Base-by-base conservation (phyloP, 2,888 invertebrate genomes). In the Ormyrus nitidulus region DNA sequence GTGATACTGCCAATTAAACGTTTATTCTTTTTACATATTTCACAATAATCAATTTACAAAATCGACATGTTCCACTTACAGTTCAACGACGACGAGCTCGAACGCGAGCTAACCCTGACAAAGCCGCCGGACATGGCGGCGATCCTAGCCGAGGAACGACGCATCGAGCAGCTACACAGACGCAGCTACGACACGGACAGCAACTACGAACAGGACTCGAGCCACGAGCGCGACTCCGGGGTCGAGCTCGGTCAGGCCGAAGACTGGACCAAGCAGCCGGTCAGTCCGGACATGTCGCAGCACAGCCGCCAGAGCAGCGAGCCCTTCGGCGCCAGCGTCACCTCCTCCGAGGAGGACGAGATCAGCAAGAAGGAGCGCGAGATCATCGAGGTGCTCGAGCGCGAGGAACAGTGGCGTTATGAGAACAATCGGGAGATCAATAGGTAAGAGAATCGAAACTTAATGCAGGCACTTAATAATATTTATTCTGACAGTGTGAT, bases 261-360 rank as follows among this genome's bases (percentile, higher is more conserved):
- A 74, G 90, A 91, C 54, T 90, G 90, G 90, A 84, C 86, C 8
- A 90, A 90, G 78, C 90, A 90, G 76, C 88, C 90, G 3, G 87
- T 90, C 48, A 90, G 90, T 65, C 90, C 90, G 0, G 90, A 90
- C 80, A 90, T 90, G 90, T 90, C 90, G 0, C 93, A 94, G 85
- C 96, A 96, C 86, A 95, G 95, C 86, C 93, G 96, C 85, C 96
- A 96, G 88, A 95, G 95, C 87, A 96, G 96, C 90, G 96, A 95
- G 91, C 94, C 94, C 5, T 95, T 94, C 90, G 91, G 91, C 10
- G 95, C 95, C 8, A 94, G 94, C 10, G 92, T 94, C 69, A 94
- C 94, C 58, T 95, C 95, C 7, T 91, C 91, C 9, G 96, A 96
- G 87, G 96, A 96, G 89, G 96, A 95, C 86, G 95, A 96, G 85